A percentile compares a stretch with the other conserved stretches of the same genome.
These are phyloP conservation scores for Aethes cnicana DNA, from an alignment of 2,888 invertebrate genomes.

Conservation along the genomic window DNA sequence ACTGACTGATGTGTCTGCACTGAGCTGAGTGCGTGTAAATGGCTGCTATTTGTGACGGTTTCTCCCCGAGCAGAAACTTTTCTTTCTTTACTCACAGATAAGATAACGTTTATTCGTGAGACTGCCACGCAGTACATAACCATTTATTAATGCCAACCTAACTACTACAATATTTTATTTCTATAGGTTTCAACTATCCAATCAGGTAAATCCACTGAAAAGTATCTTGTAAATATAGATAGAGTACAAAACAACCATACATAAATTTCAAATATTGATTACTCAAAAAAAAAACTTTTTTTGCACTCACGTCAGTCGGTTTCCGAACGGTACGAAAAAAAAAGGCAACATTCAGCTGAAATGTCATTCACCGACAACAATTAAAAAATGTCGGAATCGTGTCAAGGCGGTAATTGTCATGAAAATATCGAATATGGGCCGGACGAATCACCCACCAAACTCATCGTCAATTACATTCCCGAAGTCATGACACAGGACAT, in stretches of 20 bases:
- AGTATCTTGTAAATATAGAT: too few species aligned
- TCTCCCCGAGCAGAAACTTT: too few species aligned
- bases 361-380: slow-evolving; percentile 83
- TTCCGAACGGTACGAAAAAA: slow-evolving; percentile 56
- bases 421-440: slow-evolving; percentile 80
- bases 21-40: too few species aligned
- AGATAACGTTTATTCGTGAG: background rate
- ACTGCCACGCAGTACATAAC: too few species aligned
- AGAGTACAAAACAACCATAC: too few species aligned
- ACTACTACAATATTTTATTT: too few species aligned
- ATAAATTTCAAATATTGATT: background rate
- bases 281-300: background rate
- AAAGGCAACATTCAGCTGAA: slow-evolving; percentile 63
- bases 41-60: too few species aligned
- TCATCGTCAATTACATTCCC: slow-evolving; percentile 83
- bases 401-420: slow-evolving; percentile 83
- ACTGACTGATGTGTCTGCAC: too few species aligned
- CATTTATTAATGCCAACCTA: too few species aligned
- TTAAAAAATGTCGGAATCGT: slow-evolving; percentile 84
- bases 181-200: too few species aligned
- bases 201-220: too few species aligned
- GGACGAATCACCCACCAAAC: slow-evolving; percentile 81
- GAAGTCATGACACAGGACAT: slow-evolving; percentile 83
- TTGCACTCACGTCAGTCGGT: slow-evolving; percentile 17
- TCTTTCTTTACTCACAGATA: background rate